Evolutionary conservation across 2,888 invertebrate species (phyloP).

Genomic region (Tenthredo mesomela): DNA sequence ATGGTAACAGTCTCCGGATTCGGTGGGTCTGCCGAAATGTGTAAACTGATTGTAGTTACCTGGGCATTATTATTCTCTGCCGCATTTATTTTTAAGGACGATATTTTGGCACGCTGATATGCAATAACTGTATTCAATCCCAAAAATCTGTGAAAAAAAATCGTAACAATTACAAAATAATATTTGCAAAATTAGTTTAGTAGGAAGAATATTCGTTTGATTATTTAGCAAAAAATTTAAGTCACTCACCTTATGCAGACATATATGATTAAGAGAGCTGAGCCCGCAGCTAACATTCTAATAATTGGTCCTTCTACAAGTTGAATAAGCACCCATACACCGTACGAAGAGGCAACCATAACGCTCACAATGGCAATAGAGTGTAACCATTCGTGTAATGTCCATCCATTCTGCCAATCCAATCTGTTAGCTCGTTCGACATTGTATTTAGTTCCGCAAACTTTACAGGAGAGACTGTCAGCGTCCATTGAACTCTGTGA

Average conservation of each 20-base stretch:
- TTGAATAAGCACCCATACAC: slow-evolving; percentile 90
- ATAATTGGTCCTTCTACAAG: slow-evolving; percentile 88
- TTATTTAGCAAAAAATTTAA: neutral
- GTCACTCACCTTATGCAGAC: slow-evolving; percentile 87
- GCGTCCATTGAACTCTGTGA: slow-evolving; percentile 84
- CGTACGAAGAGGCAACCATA: slow-evolving; percentile 88
- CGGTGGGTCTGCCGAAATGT: slow-evolving; percentile 78
- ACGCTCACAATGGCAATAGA: slow-evolving; percentile 88
- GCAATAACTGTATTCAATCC: slow-evolving; percentile 93
- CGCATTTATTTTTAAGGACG: slow-evolving; percentile 88
- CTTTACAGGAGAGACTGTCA: slow-evolving; percentile 88
- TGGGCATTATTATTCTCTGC: slow-evolving; percentile 68
- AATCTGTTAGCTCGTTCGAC: slow-evolving; percentile 88
- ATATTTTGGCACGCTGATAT: slow-evolving; percentile 95
- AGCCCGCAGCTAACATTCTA: slow-evolving; percentile 89
- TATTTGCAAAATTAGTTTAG: neutral
- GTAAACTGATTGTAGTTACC: slow-evolving; percentile 80
- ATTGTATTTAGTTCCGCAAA: slow-evolving; percentile 91
- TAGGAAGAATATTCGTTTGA: neutral
- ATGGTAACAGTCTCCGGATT: slow-evolving; percentile 67
- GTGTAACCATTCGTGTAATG: slow-evolving; percentile 90
- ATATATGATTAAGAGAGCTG: slow-evolving; percentile 90
- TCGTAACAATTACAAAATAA: neutral
- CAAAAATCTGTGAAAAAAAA: slow-evolving; percentile 83
- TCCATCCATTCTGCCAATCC: slow-evolving; percentile 92